phyloP scores from a whole-genome alignment of 2,113 vertebrate genomes.

The Synodontis membranacea region DNA sequence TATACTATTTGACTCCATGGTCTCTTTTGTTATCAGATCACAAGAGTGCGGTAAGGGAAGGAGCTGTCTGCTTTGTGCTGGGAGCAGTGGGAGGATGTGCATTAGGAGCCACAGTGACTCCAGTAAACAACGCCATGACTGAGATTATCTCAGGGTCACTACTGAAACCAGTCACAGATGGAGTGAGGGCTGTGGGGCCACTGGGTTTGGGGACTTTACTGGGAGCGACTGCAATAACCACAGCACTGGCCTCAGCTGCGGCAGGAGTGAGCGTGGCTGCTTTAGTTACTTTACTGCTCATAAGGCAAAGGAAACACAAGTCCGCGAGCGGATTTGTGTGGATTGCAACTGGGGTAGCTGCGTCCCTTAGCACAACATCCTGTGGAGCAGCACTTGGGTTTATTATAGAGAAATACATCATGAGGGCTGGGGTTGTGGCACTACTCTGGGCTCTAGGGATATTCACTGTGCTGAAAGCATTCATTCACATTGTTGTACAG shows the following conservation, averaged over 20 bases:
- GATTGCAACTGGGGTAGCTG: constrained; percentile 57
- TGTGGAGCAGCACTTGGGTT: constrained; percentile 63
- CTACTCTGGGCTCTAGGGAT: constrained; percentile 61
- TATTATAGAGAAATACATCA: constrained; percentile 59
- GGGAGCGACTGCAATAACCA: constrained; percentile 65
- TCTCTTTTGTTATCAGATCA: constrained; percentile 50
- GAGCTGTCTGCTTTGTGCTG: constrained; percentile 60
- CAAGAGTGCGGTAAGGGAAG: constrained; percentile 46
- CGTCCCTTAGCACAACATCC: constrained; percentile 55
- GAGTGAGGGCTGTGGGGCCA: constrained; percentile 62
- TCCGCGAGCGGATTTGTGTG: constrained; percentile 47
- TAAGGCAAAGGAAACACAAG: constrained; percentile 18
- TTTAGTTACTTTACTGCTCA: constrained; percentile 52
- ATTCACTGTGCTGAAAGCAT: constrained; percentile 62
- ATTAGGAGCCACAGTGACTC: constrained; percentile 65
- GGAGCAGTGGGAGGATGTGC: constrained; percentile 68
- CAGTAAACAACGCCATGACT: constrained; percentile 56
- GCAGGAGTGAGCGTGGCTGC: constrained; percentile 66
- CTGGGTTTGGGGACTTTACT: constrained; percentile 66
- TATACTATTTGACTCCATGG: background rate
- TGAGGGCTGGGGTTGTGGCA: constrained; percentile 58
- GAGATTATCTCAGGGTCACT: constrained; percentile 53
- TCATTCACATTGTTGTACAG: constrained; percentile 53
- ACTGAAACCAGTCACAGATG: constrained; percentile 61
- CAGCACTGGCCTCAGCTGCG: constrained; percentile 61